These are phyloP conservation scores for Pica pica DNA, from an alignment of 2,113 vertebrate genomes.

Conservation along the genomic window DNA sequence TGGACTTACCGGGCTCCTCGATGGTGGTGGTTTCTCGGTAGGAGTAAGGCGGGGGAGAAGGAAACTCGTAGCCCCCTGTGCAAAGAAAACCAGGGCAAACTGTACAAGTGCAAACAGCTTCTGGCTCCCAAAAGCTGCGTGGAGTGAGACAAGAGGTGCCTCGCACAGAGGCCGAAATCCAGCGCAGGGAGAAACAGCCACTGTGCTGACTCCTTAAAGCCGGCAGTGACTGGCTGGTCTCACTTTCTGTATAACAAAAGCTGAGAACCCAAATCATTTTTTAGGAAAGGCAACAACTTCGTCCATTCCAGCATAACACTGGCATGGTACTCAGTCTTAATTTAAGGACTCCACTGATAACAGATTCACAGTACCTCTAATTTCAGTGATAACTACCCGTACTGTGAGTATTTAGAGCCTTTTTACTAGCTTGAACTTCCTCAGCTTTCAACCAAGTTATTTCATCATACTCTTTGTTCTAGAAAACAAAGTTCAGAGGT, in stretches of 20 bases:
- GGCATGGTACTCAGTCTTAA: neutral
- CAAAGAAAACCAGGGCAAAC: neutral
- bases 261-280: rapidly evolving
- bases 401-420: neutral
- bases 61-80: neutral
- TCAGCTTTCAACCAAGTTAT: neutral
- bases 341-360: neutral
- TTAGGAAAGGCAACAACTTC: neutral
- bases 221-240: neutral
- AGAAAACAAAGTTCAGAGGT: neutral
- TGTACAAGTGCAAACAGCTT: rapidly evolving
- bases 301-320: neutral
- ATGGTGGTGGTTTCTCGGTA: neutral
- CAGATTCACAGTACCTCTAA: neutral
- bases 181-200: neutral
- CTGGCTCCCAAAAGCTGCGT: rapidly evolving
- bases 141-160: neutral
- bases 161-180: neutral
- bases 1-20: constrained; percentile 12
- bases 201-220: neutral
- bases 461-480: neutral
- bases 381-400: neutral
- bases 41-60: constrained; percentile 56
- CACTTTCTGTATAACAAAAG: neutral
- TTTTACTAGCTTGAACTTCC: neutral